phyloP scores from a whole-genome alignment of 1,140 invertebrate species.

The Metaphire vulgaris region DNA sequence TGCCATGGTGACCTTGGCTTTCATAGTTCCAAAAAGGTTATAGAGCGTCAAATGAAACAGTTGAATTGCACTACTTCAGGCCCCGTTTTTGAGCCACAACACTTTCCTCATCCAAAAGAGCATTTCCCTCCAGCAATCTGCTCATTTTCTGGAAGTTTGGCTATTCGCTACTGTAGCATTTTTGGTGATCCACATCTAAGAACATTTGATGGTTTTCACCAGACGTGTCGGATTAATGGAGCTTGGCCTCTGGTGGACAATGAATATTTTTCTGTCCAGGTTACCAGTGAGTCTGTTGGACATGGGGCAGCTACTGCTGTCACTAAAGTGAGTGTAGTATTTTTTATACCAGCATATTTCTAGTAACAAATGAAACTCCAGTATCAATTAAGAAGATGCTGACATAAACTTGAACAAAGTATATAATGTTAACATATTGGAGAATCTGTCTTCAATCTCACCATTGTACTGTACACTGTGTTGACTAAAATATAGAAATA shows the following conservation, averaged over 20 bases:
- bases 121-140: not conserved
- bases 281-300: slow-evolving; percentile 57
- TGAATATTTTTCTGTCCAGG: slow-evolving; percentile 58
- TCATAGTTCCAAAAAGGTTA: slow-evolving; percentile 17
- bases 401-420: too few relatives aligned
- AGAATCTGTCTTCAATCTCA: too few relatives aligned
- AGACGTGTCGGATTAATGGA: slow-evolving; percentile 58
- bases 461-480: too few relatives aligned
- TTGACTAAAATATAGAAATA: too few relatives aligned
- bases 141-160: slow-evolving; percentile 26
- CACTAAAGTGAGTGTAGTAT: not conserved
- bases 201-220: slow-evolving; percentile 56
- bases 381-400: too few relatives aligned
- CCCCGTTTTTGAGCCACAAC: slow-evolving; percentile 10
- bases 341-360: too few relatives aligned
- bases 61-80: slow-evolving; percentile 20
- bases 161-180: slow-evolving; percentile 54
- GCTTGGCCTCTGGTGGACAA: slow-evolving; percentile 61
- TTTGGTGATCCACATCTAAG: slow-evolving; percentile 62
- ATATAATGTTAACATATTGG: too few relatives aligned
- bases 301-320: not conserved
- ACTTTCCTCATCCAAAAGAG: not conserved
- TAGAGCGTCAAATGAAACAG: slow-evolving; percentile 22
- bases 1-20: slow-evolving; percentile 25
- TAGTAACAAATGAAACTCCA: too few relatives aligned